These are phyloP conservation scores for Sakesphorus luctuosus DNA, from an alignment of 2,113 vertebrate genomes.

Conservation along the genomic window DNA sequence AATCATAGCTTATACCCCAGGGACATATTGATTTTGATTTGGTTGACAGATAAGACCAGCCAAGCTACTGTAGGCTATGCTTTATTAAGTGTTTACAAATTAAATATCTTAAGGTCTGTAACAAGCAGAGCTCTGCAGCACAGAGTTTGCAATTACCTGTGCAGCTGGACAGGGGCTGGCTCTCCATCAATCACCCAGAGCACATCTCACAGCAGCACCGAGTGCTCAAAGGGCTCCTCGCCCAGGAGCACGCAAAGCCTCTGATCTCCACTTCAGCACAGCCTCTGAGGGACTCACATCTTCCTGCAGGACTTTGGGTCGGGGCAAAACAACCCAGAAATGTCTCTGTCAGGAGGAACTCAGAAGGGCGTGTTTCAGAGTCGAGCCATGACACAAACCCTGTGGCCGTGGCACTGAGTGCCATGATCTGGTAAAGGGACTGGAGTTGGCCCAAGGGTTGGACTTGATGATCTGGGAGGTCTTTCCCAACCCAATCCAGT, in stretches of 20 bases:
- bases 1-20: constrained; percentile 72
- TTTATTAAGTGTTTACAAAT: constrained; percentile 84
- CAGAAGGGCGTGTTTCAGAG: background rate
- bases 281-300: background rate
- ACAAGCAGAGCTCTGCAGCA: constrained; percentile 35
- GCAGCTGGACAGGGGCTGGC: constrained; percentile 41
- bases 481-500: no score
- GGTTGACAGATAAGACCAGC: constrained; percentile 71
- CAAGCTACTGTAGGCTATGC: constrained; percentile 72
- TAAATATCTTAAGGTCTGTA: constrained; percentile 74
- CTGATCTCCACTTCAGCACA: background rate
- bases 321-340: background rate
- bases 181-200: constrained; percentile 20
- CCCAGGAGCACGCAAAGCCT: background rate
- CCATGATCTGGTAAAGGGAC: no score
- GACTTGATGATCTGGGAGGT: no score
- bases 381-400: background rate
- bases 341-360: background rate
- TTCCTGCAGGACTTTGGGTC: background rate
- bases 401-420: no score
- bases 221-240: background rate
- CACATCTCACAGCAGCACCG: background rate
- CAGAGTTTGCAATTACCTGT: constrained; percentile 56
- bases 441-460: no score
- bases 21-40: constrained; percentile 79